phyloP scores from a whole-genome alignment of 2,888 invertebrate genomes.

The Philonicus albiceps region DNA sequence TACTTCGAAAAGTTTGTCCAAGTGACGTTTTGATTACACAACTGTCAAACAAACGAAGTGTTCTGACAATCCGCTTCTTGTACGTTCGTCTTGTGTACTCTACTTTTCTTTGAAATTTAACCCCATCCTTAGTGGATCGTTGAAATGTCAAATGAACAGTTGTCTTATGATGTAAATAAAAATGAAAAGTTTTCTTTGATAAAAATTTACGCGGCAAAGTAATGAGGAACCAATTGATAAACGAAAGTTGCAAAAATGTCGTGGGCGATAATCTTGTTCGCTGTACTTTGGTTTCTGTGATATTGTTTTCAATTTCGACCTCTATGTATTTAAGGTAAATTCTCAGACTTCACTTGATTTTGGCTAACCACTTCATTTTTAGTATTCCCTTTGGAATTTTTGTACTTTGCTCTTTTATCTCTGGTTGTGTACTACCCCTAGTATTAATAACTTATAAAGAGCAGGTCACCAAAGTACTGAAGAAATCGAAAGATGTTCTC shows the following conservation, averaged over 20 bases:
- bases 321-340: slow-evolving; percentile 36
- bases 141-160: not conserved
- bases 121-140: not conserved
- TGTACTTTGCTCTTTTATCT: slow-evolving; percentile 38
- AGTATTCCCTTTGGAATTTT: slow-evolving; percentile 47
- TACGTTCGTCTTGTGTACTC: too few relatives aligned
- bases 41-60: not conserved
- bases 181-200: not conserved
- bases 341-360: not conserved
- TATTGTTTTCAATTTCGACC: slow-evolving; percentile 26
- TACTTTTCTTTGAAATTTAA: too few relatives aligned
- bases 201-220: not conserved
- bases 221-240: slow-evolving; percentile 37
- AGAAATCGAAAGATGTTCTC: slow-evolving; percentile 53
- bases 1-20: not conserved
- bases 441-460: slow-evolving; percentile 47
- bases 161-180: not conserved
- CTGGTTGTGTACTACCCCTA: slow-evolving; percentile 47
- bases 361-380: not conserved
- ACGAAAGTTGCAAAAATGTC: slow-evolving; percentile 31
- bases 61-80: not conserved
- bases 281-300: slow-evolving; percentile 27
- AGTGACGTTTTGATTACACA: not conserved
- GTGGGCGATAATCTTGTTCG: slow-evolving; percentile 35
- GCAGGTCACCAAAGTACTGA: slow-evolving; percentile 33